Conservation (phyloP, 2,888 invertebrate species). For the Leptinotarsa rubiginosa region DNA sequence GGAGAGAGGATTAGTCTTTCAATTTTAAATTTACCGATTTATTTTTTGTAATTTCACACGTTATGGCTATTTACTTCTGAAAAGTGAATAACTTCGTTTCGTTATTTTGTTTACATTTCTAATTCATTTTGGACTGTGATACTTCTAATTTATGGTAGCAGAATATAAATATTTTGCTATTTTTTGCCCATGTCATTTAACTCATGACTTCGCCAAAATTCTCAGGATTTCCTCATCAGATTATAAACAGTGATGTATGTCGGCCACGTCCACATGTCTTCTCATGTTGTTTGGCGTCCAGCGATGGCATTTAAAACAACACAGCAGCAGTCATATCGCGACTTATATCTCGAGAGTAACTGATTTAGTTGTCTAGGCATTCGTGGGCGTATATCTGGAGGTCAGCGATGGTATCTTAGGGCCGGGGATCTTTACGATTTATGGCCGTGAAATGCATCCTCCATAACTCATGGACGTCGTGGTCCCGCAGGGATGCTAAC, state of each 20-base stretch:
- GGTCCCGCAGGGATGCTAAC: slow-evolving; percentile 57
- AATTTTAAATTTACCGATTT: too few species aligned
- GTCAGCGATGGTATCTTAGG: slow-evolving; percentile 50
- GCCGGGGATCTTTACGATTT: slow-evolving; percentile 63
- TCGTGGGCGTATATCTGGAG: slow-evolving; percentile 63
- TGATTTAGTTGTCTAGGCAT: slow-evolving; percentile 67
- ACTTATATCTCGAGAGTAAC: slow-evolving; percentile 56
- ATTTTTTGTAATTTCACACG: too few species aligned
- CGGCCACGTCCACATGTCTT: slow-evolving; percentile 40
- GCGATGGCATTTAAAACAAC: slow-evolving; percentile 57
- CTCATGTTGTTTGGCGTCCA: slow-evolving; percentile 44
- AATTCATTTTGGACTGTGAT: too few species aligned
- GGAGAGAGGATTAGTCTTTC: too few species aligned
- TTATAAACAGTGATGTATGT: slow-evolving; percentile 37
- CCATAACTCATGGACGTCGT: slow-evolving; percentile 61
- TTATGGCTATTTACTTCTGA: too few species aligned
- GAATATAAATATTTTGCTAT: too few species aligned
- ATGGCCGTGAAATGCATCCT: slow-evolving; percentile 64
- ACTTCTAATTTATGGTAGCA: too few species aligned
- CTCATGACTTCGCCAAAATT: neutral
- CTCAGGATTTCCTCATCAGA: neutral
- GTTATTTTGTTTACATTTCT: too few species aligned
- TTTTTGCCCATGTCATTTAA: too few species aligned
- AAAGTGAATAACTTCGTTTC: too few species aligned
- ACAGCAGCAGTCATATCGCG: slow-evolving; percentile 50